phyloP scores from a whole-genome alignment of 2,797 vertebrate species.

The Mus spretus region DNA sequence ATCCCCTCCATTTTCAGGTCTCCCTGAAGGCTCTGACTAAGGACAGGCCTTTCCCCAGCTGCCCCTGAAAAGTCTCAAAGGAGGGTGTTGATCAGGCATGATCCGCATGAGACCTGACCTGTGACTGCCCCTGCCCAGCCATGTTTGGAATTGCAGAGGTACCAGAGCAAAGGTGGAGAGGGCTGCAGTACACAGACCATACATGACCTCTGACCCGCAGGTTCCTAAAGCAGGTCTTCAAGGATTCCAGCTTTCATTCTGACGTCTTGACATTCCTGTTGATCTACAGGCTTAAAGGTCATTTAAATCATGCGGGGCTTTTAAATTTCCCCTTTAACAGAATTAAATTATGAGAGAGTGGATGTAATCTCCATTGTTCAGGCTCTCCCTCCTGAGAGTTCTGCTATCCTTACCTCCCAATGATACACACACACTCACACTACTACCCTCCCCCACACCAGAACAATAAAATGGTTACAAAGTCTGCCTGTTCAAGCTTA shows the following conservation, averaged over 20 bases:
- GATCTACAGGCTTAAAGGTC: background rate
- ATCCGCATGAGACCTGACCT: background rate
- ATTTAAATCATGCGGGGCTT: background rate
- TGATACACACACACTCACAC: background rate
- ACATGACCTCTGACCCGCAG: accelerated
- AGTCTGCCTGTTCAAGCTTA: background rate
- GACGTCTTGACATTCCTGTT: background rate
- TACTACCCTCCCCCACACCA: too few species aligned
- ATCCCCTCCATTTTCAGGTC: background rate
- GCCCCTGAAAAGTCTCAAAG: background rate
- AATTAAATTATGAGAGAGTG: background rate
- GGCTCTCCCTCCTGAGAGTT: background rate
- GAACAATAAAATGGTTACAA: background rate
- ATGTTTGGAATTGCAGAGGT: background rate
- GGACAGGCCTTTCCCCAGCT: background rate
- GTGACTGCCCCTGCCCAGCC: accelerated
- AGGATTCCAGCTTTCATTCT: background rate
- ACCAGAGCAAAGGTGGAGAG: background rate
- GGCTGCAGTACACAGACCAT: background rate
- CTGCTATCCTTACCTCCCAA: background rate
- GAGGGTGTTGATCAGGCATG: background rate
- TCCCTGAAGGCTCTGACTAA: background rate
- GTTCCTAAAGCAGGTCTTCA: background rate
- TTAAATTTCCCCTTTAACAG: background rate
- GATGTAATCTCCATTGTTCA: background rate